Evolutionary conservation across 2,888 invertebrate species (phyloP).

Genomic region (Pristionchus maxplancki): DNA sequence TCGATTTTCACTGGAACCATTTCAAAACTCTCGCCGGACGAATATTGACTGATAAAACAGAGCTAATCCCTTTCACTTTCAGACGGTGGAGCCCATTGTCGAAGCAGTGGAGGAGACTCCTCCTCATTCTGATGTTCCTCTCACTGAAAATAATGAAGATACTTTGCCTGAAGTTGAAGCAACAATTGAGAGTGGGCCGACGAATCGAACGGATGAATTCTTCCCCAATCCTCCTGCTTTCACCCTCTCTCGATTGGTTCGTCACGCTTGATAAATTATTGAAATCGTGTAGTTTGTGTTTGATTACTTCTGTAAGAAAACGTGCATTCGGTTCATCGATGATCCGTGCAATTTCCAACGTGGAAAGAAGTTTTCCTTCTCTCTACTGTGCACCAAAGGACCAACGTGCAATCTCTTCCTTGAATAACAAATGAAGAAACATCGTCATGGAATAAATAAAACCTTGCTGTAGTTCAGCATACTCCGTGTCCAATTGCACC

Average conservation of each 20-base stretch:
- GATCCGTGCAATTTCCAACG: not conserved
- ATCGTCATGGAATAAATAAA: not conserved
- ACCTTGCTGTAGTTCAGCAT: not conserved
- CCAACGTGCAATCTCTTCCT: not conserved
- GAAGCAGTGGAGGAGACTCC: not conserved
- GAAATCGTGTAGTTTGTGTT: not conserved
- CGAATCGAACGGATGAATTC: constrained; percentile 16
- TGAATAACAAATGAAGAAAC: not conserved
- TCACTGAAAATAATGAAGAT: not conserved
- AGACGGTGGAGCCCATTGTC: not conserved
- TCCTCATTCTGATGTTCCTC: constrained; percentile 6
- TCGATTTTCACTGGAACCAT: not conserved
- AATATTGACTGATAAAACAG: too few relatives aligned
- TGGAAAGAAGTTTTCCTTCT: too few relatives aligned
- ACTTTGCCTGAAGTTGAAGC: not conserved
- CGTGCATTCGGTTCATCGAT: not conserved
- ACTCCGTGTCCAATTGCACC: not conserved
- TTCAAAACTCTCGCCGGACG: too few relatives aligned
- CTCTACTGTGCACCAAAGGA: not conserved
- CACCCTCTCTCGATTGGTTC: not conserved
- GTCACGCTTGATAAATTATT: constrained; percentile 4
- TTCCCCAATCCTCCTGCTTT: constrained; percentile 36
- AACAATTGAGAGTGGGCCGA: not conserved
- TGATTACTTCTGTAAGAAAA: not conserved
- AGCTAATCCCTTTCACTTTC: not conserved